Base-by-base conservation (phyloP, 2,797 vertebrate species). In the Micropoecilia bifurca region DNA sequence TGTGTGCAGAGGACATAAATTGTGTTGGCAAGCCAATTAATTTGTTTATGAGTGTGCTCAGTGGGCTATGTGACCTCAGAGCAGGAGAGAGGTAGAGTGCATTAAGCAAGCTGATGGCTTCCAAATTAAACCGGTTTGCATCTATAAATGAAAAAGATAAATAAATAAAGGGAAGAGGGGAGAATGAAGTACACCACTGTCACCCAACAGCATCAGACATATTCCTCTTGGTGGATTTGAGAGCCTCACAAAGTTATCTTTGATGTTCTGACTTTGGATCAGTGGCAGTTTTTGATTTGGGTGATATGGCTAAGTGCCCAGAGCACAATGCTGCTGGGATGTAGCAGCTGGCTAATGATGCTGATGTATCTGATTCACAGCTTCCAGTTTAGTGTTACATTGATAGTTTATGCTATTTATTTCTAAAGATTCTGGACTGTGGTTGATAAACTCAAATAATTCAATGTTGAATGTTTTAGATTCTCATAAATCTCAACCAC, bases 11-110 rank as follows among this genome's bases (percentile, higher is more conserved):
- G 77, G 79, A 82, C 81, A 87, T 90, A 90, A 93, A 93, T 89
- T 87, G 86, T 89, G 89, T 88, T 92, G 88, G 88, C 89, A 85
- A 90, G 86, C 89, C 93, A 92, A 91, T 92, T 94, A 90, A 93
- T 93, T 92, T 92, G 91, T 92, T 94, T 91, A 93, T 91, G 86
- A 91, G 89, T 87, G 80, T 79, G 78, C 89, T 86, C 80, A 47
- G 86, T 83, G 4, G 87, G 78, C 80, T 89, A 46, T 80, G 80
- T 90, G 92, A 94, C 93, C 92, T 87, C 87, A 73, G 88, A 78
- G 90, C 89, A 87, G 88, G 75, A 85, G 81, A 90, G 87, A 91
- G 84, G 84, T 87, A 85, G 83, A 90, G 87, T 90, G 87, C 90
- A 91, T 90, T 92, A 91, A 91, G 84, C 73, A 77, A 89, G 87